Evolutionary conservation across 2,797 vertebrate genomes (phyloP).

Genomic region (Erithacus rubecula): DNA sequence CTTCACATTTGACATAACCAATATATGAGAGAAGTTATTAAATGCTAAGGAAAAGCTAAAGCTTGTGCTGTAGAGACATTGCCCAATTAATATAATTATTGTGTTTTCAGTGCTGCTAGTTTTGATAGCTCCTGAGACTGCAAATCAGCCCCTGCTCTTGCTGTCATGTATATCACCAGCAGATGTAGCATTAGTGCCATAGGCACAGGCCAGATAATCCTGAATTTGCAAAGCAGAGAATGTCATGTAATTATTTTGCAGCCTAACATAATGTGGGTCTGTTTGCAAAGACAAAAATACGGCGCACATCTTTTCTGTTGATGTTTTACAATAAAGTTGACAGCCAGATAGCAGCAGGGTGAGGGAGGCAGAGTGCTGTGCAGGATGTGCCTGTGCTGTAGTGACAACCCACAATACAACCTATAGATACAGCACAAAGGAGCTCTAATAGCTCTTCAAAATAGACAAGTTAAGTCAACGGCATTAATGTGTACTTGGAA

Average conservation of each 20-base stretch:
- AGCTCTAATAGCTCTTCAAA: neutral
- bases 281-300: constrained; percentile 18
- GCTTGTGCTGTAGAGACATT: neutral
- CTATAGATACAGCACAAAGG: neutral
- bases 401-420: neutral
- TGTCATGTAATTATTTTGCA: constrained; percentile 50
- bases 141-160: constrained; percentile 26
- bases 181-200: constrained; percentile 43
- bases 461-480: neutral
- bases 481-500: neutral
- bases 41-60: neutral
- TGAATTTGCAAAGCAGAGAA: constrained; percentile 44
- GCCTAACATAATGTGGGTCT: neutral
- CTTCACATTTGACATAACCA: neutral
- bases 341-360: neutral
- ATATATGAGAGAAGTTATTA: neutral
- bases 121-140: constrained; percentile 14
- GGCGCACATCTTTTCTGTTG: neutral
- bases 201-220: constrained; percentile 43
- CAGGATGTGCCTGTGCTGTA: neutral
- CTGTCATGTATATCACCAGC: constrained; percentile 41
- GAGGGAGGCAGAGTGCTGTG: neutral
- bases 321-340: constrained; percentile 37
- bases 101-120: neutral
- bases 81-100: constrained; percentile 20